Conservation (phyloP, 2,888 invertebrate species). For the Zygothrica quintamaculata region DNA sequence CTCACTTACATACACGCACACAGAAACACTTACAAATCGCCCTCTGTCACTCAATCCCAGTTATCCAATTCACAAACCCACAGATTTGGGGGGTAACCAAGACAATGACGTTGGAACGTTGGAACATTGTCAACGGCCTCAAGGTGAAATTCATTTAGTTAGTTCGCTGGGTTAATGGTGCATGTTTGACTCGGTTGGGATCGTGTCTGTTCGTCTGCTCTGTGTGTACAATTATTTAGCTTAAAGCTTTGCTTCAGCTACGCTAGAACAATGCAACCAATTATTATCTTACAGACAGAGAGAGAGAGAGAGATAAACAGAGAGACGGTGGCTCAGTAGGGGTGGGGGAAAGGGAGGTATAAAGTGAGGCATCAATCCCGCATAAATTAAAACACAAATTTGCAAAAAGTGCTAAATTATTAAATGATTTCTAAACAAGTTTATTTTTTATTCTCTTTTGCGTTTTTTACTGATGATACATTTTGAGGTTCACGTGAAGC, state of each 20-base stretch:
- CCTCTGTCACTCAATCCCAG: conserved; percentile 17
- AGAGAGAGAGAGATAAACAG: conserved; percentile 36
- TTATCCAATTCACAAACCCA: conserved; percentile 8
- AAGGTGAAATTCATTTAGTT: conserved; percentile 78
- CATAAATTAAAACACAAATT: conserved; percentile 66
- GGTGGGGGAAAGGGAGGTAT: too few species aligned
- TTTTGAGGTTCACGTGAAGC: too few species aligned
- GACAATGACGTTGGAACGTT: conserved; percentile 69
- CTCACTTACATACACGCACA: conserved; percentile 45
- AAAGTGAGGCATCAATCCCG: too few species aligned
- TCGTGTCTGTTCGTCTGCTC: conserved; percentile 23
- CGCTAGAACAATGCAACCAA: conserved; percentile 33
- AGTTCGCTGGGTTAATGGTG: conserved; percentile 71
- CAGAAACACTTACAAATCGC: too few species aligned
- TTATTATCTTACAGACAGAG: conserved; percentile 25
- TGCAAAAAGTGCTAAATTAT: conserved; percentile 73
- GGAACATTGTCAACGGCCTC: conserved; percentile 44
- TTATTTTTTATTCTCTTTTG: conserved; percentile 39
- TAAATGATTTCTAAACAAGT: conserved; percentile 69
- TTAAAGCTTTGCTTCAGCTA: conserved; percentile 17
- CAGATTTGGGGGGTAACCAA: conserved; percentile 37
- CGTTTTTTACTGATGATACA: background rate
- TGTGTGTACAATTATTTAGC: conserved; percentile 20
- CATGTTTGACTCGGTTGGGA: conserved; percentile 30
- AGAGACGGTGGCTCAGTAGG: conserved; percentile 26